phyloP scores from a whole-genome alignment of 2,888 invertebrate genomes.

The Drosophila barbarae region DNA sequence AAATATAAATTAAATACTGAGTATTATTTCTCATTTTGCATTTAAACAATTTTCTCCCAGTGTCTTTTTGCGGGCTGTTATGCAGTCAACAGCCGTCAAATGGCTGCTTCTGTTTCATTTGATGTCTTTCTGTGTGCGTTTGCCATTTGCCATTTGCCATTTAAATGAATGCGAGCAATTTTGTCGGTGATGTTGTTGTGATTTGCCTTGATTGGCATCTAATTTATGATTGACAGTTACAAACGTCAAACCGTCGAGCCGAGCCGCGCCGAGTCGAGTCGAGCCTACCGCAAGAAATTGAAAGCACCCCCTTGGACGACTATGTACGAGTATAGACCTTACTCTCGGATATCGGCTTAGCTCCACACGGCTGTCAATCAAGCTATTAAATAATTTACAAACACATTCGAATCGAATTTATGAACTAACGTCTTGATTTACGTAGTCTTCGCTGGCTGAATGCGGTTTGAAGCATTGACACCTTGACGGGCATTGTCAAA shows the following conservation, averaged over 20 bases:
- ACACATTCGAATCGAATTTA: conserved; percentile 36
- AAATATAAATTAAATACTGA: too few relatives aligned
- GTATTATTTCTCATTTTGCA: too few relatives aligned
- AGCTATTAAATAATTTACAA: conserved; percentile 47
- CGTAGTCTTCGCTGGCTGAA: conserved; percentile 44
- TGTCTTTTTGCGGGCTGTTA: conserved; percentile 22
- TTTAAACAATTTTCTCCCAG: not conserved
- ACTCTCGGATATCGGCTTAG: conserved; percentile 37
- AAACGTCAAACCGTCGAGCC: conserved; percentile 50
- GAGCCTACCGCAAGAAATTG: conserved; percentile 62
- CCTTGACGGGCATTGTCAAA: conserved; percentile 57
- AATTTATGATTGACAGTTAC: conserved; percentile 76
- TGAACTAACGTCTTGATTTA: conserved; percentile 52
- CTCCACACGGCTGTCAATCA: conserved; percentile 45
- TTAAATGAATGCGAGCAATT: conserved; percentile 61
- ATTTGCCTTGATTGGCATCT: conserved; percentile 71
- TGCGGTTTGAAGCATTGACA: conserved; percentile 58
- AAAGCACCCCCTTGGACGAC: not conserved
- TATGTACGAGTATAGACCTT: conserved; percentile 8
- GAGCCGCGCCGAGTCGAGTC: conserved; percentile 4
- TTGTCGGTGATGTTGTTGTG: conserved; percentile 50
- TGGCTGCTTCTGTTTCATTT: conserved; percentile 32
- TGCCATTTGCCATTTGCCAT: conserved; percentile 51
- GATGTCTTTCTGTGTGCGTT: conserved; percentile 28
- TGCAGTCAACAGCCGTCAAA: conserved; percentile 32